A percentile compares a stretch with the other conserved stretches of the same genome.
Conservation (phyloP, 92 coral and sea anemone species). For the Plumapathes pennacea region DNA sequence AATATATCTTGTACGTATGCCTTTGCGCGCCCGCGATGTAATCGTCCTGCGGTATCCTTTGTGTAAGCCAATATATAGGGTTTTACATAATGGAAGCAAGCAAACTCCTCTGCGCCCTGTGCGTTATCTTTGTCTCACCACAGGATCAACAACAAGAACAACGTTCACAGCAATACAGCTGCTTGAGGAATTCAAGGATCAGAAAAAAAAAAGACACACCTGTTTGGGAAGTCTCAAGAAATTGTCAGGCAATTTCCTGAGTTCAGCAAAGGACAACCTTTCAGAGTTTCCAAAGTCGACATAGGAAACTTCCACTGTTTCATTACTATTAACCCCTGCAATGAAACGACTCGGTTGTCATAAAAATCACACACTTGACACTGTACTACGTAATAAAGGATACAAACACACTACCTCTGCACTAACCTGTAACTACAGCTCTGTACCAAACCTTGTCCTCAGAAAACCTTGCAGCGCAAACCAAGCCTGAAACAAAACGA, state of each 20-base stretch:
- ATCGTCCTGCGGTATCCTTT: too few species aligned
- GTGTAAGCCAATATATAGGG: too few species aligned
- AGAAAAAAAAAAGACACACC: constrained; percentile 15
- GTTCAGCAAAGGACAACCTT: constrained; percentile 72
- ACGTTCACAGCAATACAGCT: too few species aligned
- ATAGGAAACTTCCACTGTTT: constrained; percentile 71
- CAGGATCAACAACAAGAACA: not conserved
- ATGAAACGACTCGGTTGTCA: too few species aligned
- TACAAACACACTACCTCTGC: too few species aligned
- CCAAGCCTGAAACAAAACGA: constrained; percentile 58
- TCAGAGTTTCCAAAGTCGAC: constrained; percentile 96
- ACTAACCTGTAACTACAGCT: constrained; percentile 79
- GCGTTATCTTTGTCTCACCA: not conserved
- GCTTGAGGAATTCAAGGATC: not conserved
- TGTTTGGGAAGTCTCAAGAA: constrained; percentile 70
- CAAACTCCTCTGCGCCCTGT: too few species aligned
- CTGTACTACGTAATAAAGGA: too few species aligned
- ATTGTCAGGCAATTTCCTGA: constrained; percentile 88
- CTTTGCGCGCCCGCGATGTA: too few species aligned
- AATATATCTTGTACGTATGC: too few species aligned
- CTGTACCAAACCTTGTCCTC: constrained; percentile 94
- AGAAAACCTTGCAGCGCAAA: constrained; percentile 90
- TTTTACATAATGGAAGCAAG: too few species aligned
- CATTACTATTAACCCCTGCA: constrained; percentile 73
- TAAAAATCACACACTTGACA: too few species aligned